These are phyloP conservation scores for Propithecus deckenii DNA, from an alignment of 2,797 vertebrate genomes.

Conservation along the genomic window DNA sequence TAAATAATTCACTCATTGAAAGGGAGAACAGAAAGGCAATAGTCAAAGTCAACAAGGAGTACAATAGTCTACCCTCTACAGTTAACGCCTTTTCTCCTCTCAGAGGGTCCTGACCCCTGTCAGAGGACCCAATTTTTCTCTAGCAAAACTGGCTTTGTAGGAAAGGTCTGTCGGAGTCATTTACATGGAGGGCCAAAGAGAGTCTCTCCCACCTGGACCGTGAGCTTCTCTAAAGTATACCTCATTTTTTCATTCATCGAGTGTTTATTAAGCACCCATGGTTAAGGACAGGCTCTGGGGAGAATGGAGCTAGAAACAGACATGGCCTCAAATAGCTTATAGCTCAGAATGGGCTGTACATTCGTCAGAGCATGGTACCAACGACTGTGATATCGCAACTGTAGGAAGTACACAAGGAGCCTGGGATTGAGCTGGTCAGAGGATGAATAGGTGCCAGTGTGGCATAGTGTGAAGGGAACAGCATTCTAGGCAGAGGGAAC, in stretches of 20 bases:
- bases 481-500: not conserved
- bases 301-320: not conserved
- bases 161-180: not conserved
- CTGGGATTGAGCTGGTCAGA: accelerated
- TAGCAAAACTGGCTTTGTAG: not conserved
- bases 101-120: not conserved
- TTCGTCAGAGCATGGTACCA: not conserved
- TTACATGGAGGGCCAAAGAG: not conserved
- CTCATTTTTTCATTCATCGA: not conserved
- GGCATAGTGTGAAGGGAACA: not conserved
- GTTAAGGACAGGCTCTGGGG: not conserved
- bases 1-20: not conserved
- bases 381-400: too few relatives aligned
- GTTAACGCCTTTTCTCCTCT: not conserved
- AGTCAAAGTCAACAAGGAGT: not conserved
- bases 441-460: not conserved
- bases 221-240: not conserved
- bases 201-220: not conserved
- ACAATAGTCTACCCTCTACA: not conserved
- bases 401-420: not conserved
- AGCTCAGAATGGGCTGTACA: not conserved
- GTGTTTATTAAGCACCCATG: not conserved
- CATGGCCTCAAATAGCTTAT: not conserved
- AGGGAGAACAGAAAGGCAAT: not conserved
- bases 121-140: not conserved